Base-by-base conservation (phyloP, 2,888 invertebrate species). In the Argynnis bischoffii region DNA sequence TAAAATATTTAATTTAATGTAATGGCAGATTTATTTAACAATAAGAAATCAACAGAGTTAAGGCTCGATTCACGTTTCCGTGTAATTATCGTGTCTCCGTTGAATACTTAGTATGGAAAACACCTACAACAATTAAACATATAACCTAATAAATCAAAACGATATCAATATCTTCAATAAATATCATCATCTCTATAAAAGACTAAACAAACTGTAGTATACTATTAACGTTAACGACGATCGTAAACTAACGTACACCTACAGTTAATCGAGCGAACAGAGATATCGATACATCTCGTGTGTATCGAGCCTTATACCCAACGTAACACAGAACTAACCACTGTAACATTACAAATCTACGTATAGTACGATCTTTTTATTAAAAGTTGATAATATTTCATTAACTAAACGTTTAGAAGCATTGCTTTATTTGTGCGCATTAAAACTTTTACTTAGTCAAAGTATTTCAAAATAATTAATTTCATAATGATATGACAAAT, bases 351-450 rank as follows among this genome's bases (percentile, higher is more conserved):
- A 48, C 48, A 59, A 59, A 26, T 47, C 31, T 59, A 15, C 26
- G 16, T 61, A 15, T 47, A n/a, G n/a, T n/a, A 54, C 18, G 31
- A 21, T 26, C 35, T 63, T 6, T 13, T 16, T 47, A 41, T 67
- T 50, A 55, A 55, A 63, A 55, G 64, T 68, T 64, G 68, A 57
- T 48, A 64, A 59, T 55, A 59, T 47, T 67, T 61, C 21, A 11
- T 21, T 6, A 18, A 41, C 8, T 51, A 15, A 31, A 16, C 26
- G 8, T 51, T 26, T 54, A 41, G 26, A 68, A 64, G 14, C 55
- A 64, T 68, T 68, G 64, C 64, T 68, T 51, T 26, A 11, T 21
- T 68, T 68, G 64, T 68, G 68, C 68, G 68, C 68, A 46, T 64
- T 68, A 68, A 64, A 50, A 59, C 46, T 55, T 26, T 50, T 41